phyloP scores from a whole-genome alignment of 2,113 vertebrate genomes.

The Pangasianodon gigas region DNA sequence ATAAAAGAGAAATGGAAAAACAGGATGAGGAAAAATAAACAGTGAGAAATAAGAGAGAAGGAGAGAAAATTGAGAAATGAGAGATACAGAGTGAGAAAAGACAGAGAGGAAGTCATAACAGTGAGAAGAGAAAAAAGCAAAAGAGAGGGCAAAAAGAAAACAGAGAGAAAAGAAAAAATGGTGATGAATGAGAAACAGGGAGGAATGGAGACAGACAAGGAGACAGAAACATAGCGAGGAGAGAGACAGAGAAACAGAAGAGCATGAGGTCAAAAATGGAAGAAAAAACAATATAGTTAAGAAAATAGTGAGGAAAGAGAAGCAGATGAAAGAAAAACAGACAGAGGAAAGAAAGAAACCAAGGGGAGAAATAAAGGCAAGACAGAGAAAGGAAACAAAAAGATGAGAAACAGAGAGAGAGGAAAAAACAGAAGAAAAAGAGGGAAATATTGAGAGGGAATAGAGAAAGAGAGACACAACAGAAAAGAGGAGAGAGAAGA shows the following conservation, averaged over 20 bases:
- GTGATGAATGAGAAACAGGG: constrained; percentile 10
- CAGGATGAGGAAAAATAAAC: constrained; percentile 15
- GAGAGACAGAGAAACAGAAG: constrained; percentile 17
- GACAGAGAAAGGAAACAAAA: background rate
- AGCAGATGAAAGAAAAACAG: constrained; percentile 8
- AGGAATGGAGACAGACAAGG: constrained; percentile 13
- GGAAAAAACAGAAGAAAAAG: background rate
- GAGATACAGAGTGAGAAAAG: background rate
- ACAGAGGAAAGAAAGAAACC: background rate
- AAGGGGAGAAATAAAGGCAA: constrained; percentile 14
- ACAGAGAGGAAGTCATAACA: background rate
- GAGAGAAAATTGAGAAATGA: constrained; percentile 29
- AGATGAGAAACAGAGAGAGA: constrained; percentile 20
- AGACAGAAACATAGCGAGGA: background rate
- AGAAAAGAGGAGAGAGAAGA: constrained; percentile 1
- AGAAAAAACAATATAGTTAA: background rate
- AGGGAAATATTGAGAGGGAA: background rate
- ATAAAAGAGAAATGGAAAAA: background rate
- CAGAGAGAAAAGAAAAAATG: background rate
- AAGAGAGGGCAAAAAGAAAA: constrained; percentile 6
- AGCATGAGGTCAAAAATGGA: background rate
- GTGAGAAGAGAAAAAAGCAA: background rate
- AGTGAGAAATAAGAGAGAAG: constrained; percentile 23
- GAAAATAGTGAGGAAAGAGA: constrained; percentile 6
- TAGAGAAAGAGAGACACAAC: background rate